Evolutionary conservation across 2,888 invertebrate genomes (phyloP).

Genomic region (Neoitamus cyanurus): DNA sequence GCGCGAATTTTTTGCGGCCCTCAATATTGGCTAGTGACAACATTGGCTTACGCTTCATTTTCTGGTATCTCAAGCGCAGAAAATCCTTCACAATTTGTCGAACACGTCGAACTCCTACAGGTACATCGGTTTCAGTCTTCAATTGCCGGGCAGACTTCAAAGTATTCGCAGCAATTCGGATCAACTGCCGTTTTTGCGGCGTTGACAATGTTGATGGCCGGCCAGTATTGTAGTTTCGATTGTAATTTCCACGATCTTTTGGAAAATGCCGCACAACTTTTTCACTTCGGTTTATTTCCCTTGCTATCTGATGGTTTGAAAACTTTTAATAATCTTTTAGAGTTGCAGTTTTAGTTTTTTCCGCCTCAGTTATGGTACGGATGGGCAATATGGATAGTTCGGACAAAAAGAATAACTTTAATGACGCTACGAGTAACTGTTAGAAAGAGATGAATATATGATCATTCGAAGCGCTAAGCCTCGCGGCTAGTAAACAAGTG

Average conservation of each 20-base stretch:
- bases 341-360: too few relatives aligned
- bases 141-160: background rate
- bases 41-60: background rate
- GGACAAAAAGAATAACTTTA: too few relatives aligned
- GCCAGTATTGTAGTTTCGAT: background rate
- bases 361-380: too few relatives aligned
- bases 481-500: too few relatives aligned
- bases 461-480: too few relatives aligned
- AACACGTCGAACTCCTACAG: background rate
- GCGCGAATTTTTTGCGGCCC: background rate
- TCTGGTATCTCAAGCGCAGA: background rate
- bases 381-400: too few relatives aligned
- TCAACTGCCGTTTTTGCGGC: background rate
- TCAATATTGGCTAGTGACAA: background rate
- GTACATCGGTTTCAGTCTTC: background rate
- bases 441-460: too few relatives aligned
- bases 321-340: too few relatives aligned
- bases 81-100: background rate
- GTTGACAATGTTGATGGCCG: background rate
- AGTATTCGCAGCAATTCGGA: background rate
- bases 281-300: too few relatives aligned
- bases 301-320: too few relatives aligned
- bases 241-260: background rate
- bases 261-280: background rate
- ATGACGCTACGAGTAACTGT: too few relatives aligned